Evolutionary conservation across 1,140 invertebrate genomes (phyloP).

Genomic region (Laupala kohalensis): DNA sequence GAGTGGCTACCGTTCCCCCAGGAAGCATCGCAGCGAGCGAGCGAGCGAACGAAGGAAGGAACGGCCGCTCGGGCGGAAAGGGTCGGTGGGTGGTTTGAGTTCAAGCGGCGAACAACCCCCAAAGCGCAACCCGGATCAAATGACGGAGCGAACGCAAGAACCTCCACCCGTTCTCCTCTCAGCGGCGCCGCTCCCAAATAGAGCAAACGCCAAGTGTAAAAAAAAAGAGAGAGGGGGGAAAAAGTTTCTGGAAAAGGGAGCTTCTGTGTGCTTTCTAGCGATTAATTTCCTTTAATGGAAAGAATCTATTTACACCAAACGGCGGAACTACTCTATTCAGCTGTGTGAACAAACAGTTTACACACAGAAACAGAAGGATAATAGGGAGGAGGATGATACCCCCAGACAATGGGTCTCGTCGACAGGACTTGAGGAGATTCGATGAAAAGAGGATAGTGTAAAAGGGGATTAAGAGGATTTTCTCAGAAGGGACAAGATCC

Average conservation of each 20-base stretch:
- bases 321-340: not conserved
- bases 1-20: no score
- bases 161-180: not conserved
- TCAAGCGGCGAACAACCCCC: no score
- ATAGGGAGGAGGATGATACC: not conserved
- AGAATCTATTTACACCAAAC: not conserved
- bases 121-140: not conserved
- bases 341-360: not conserved
- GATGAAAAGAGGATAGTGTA: not conserved
- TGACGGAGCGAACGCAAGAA: no score
- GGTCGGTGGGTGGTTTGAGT: no score
- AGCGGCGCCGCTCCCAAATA: not conserved
- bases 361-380: not conserved
- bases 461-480: not conserved
- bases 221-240: not conserved
- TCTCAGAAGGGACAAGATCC: no score
- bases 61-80: no score
- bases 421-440: not conserved
- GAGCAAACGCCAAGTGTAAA: not conserved
- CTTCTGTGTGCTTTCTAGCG: not conserved
- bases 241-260: not conserved
- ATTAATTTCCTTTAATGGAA: not conserved
- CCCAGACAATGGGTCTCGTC: not conserved
- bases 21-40: no score
- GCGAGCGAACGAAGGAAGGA: no score